These are phyloP conservation scores for Epirrita christyi DNA, from an alignment of 2,888 invertebrate genomes.

Conservation along the genomic window DNA sequence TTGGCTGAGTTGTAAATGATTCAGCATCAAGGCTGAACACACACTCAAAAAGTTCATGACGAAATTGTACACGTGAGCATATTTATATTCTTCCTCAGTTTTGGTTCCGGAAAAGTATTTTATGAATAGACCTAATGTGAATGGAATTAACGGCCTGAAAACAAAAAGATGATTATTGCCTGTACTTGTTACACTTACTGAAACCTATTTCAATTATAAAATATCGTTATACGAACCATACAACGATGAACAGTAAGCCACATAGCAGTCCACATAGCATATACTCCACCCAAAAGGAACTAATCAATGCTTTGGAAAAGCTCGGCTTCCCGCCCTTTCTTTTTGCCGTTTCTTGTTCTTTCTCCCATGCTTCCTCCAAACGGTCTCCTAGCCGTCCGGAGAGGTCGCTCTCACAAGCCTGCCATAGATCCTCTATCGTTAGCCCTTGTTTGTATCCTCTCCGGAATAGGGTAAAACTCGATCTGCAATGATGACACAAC, in stretches of 20 bases:
- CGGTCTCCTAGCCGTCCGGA: conserved; percentile 88
- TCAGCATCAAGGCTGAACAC: conserved; percentile 85
- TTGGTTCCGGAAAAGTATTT: conserved; percentile 85
- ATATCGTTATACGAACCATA: conserved; percentile 76
- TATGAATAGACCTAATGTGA: conserved; percentile 86
- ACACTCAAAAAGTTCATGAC: conserved; percentile 85
- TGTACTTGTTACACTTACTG: no score
- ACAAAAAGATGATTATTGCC: conserved; percentile 23
- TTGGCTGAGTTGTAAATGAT: conserved; percentile 85
- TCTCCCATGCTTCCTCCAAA: conserved; percentile 87
- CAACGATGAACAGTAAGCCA: conserved; percentile 82
- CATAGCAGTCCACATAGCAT: conserved; percentile 85
- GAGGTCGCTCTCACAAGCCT: conserved; percentile 84
- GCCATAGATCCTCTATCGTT: conserved; percentile 87
- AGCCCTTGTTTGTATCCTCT: conserved; percentile 87
- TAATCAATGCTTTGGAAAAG: conserved; percentile 83
- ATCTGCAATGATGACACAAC: conserved; percentile 74
- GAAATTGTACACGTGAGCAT: conserved; percentile 88
- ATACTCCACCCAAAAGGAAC: conserved; percentile 86
- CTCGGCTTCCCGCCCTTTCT: conserved; percentile 83
- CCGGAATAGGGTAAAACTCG: conserved; percentile 87
- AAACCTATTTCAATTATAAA: not conserved
- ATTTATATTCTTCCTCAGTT: conserved; percentile 69
- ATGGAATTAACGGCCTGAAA: conserved; percentile 87
- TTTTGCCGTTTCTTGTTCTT: conserved; percentile 80